Percentiles rank a stretch among this genome's conserved stretches.
Conservation (phyloP, 2,888 invertebrate genomes). For the Erebia palarica region DNA sequence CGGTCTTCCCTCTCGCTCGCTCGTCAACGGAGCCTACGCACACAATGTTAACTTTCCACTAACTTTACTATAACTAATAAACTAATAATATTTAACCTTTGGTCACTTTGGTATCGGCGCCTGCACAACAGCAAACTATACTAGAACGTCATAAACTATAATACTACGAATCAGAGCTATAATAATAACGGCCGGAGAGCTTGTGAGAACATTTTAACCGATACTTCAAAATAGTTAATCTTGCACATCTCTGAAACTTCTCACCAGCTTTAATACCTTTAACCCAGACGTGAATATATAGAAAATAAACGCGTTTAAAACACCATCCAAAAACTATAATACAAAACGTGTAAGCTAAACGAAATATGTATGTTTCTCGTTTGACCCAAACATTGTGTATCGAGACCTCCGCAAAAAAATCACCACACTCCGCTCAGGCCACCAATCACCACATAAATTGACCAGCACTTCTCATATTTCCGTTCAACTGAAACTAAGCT, state of each 20-base stretch:
- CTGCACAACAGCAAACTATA: not conserved
- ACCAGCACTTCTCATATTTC: no score
- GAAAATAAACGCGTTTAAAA: slow-evolving; percentile 10
- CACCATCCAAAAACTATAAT: slow-evolving; percentile 7
- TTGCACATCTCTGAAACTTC: not conserved
- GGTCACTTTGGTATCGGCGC: slow-evolving; percentile 31
- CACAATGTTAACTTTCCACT: slow-evolving; percentile 18
- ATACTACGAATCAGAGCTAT: slow-evolving; percentile 2
- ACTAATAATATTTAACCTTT: slow-evolving; percentile 11
- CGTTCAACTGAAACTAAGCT: no score
- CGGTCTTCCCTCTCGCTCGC: not conserved
- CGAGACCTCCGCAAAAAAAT: no score
- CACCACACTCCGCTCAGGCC: no score
- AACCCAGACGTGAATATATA: not conserved
- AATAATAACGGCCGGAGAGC: not conserved
- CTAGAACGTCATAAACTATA: slow-evolving; percentile 1
- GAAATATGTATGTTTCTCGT: not conserved
- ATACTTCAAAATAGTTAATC: not conserved
- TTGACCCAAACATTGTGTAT: not conserved
- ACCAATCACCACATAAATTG: no score
- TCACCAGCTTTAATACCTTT: not conserved
- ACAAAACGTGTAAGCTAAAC: slow-evolving; percentile 9
- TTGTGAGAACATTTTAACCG: not conserved
- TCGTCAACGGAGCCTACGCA: slow-evolving; percentile 2
- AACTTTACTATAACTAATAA: not conserved